Evolutionary conservation across 1,140 invertebrate species (phyloP).

Genomic region (Drosophila yakuba): DNA sequence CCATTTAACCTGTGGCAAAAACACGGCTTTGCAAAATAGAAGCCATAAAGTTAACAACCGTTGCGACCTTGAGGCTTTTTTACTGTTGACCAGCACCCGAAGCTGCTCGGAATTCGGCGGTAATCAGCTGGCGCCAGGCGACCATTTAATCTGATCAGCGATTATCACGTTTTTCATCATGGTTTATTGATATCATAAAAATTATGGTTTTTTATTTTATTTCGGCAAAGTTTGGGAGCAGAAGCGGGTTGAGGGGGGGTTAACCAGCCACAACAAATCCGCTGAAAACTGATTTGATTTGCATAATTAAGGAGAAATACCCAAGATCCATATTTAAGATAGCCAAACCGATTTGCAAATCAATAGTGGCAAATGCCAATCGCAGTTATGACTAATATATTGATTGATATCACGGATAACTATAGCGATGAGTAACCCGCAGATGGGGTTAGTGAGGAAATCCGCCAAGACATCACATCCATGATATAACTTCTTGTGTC

Average conservation of each 20-base stretch:
- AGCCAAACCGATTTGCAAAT: constrained; percentile 71
- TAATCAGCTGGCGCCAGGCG: constrained; percentile 79
- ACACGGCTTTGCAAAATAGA: constrained; percentile 61
- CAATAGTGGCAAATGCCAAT: constrained; percentile 36
- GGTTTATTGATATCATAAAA: constrained; percentile 83
- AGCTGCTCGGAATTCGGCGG: constrained; percentile 59
- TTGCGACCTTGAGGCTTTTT: constrained; percentile 73
- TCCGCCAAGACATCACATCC: not conserved
- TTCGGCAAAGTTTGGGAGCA: constrained; percentile 23
- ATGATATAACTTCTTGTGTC: constrained; percentile 17
- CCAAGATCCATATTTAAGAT: constrained; percentile 73
- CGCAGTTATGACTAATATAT: constrained; percentile 51
- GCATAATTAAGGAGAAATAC: constrained; percentile 70
- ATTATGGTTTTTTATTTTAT: constrained; percentile 70
- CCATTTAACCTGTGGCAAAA: constrained; percentile 45
- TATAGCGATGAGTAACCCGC: constrained; percentile 61
- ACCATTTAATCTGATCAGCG: constrained; percentile 80
- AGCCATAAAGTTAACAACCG: constrained; percentile 79
- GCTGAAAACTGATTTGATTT: constrained; percentile 65
- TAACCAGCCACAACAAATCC: constrained; percentile 50
- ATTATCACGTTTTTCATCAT: constrained; percentile 82
- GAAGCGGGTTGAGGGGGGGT: constrained; percentile 26
- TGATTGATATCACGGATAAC: constrained; percentile 66
- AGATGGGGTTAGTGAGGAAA: constrained; percentile 11
- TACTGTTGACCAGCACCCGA: constrained; percentile 71